Percentiles rank a stretch among this genome's conserved stretches.
Evolutionary conservation across 2,888 invertebrate genomes (phyloP).

Genomic region (Andricus quercusramuli): DNA sequence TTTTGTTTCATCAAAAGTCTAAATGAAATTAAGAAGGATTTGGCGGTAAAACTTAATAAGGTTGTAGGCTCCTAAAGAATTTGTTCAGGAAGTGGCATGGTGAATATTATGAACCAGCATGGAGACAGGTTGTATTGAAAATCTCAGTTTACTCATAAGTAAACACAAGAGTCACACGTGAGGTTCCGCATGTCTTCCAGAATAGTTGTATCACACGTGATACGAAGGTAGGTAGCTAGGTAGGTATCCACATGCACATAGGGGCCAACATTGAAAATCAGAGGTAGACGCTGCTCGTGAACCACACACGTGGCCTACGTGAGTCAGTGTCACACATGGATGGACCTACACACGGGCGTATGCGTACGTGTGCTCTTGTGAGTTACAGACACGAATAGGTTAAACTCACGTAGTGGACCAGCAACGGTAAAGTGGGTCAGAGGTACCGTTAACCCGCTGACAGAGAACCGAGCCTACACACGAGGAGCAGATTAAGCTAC

Average conservation of each 20-base stretch:
- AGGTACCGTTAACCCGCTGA: slow-evolving; percentile 77
- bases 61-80: too few relatives aligned
- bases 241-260: neutral
- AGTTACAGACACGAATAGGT: slow-evolving; percentile 48
- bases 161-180: neutral
- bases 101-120: too few relatives aligned
- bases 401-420: slow-evolving; percentile 61
- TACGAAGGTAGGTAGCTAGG: neutral
- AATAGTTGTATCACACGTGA: neutral
- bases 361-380: slow-evolving; percentile 30
- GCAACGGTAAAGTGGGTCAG: slow-evolving; percentile 72
- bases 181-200: neutral
- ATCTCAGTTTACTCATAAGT: neutral
- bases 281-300: slow-evolving; percentile 53
- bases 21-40: too few relatives aligned
- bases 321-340: slow-evolving; percentile 43
- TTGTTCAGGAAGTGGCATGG: too few relatives aligned
- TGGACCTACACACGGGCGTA: slow-evolving; percentile 53
- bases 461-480: slow-evolving; percentile 64
- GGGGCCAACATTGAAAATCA: neutral
- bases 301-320: slow-evolving; percentile 63
- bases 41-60: too few relatives aligned
- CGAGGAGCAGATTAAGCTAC: slow-evolving; percentile 68
- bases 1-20: too few relatives aligned
- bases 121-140: neutral